Evolutionary conservation across 2,888 invertebrate species (phyloP).

Genomic region (Archaeoteleia sp.): DNA sequence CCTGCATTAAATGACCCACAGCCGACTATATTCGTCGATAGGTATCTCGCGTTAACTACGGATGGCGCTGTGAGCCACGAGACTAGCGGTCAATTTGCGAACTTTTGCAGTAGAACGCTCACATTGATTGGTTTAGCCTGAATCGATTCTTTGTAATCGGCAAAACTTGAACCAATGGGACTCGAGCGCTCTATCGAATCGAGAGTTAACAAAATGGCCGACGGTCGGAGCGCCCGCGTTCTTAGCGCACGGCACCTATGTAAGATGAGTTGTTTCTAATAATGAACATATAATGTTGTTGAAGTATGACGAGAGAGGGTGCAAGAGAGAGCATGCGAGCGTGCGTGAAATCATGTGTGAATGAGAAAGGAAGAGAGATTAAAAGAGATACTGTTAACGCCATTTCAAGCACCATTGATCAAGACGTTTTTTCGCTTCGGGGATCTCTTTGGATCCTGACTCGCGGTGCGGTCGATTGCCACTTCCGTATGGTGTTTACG

Average conservation of each 20-base stretch:
- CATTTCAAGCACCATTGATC: constrained; percentile 41
- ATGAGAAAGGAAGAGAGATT: constrained; percentile 19
- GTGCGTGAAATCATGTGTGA: constrained; percentile 26
- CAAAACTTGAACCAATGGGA: no score
- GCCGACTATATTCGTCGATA: constrained; percentile 64
- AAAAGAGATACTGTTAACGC: constrained; percentile 38
- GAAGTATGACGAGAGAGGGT: constrained; percentile 54
- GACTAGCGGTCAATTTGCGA: no score
- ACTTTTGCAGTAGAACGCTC: no score
- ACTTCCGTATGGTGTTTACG: constrained; percentile 50
- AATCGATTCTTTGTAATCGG: no score
- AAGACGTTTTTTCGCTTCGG: constrained; percentile 37
- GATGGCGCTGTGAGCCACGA: no score
- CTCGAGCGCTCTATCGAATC: no score
- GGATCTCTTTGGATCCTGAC: constrained; percentile 12
- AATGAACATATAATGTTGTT: constrained; percentile 66
- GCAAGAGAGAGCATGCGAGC: constrained; percentile 3
- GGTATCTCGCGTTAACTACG: no score
- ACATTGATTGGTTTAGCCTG: no score
- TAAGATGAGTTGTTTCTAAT: constrained; percentile 67
- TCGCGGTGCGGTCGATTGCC: constrained; percentile 44
- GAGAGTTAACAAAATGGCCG: no score
- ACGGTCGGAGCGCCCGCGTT: no score
- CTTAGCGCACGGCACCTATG: no score
- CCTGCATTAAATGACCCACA: constrained; percentile 60